Conservation (phyloP, 2,797 vertebrate genomes). For the Sebastes oblongus region DNA sequence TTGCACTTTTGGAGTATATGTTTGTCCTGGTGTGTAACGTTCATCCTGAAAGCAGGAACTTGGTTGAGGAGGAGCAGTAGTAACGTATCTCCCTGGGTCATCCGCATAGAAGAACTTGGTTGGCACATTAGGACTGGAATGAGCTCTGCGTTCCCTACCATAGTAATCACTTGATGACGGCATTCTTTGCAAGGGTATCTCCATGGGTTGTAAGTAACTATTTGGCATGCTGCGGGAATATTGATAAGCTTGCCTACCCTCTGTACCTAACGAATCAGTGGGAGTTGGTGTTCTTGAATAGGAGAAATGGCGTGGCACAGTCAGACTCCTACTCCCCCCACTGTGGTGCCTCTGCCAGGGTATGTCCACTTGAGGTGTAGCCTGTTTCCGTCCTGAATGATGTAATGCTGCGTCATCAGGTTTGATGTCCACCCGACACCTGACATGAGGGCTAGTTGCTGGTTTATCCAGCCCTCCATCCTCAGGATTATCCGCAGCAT, state of each 20-base stretch:
- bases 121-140: conserved; percentile 85
- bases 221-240: conserved; percentile 84
- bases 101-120: conserved; percentile 93
- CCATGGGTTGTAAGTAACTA: conserved; percentile 83
- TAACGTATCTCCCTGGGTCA: conserved; percentile 84
- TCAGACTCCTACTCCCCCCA: conserved; percentile 83
- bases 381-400: conserved; percentile 81
- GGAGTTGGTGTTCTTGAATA: conserved; percentile 90
- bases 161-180: conserved; percentile 83
- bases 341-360: conserved; percentile 82
- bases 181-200: conserved; percentile 81
- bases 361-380: conserved; percentile 73
- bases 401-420: conserved; percentile 87
- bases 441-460: conserved; percentile 90
- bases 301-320: conserved; percentile 86
- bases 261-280: conserved; percentile 88
- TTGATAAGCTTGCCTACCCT: conserved; percentile 84
- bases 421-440: conserved; percentile 95
- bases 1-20: conserved; percentile 80
- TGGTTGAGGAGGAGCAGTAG: conserved; percentile 78
- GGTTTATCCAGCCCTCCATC: conserved; percentile 77
- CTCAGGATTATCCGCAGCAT: conserved; percentile 82
- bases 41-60: conserved; percentile 84
- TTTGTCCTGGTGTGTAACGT: conserved; percentile 79
- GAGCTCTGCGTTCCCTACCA: conserved; percentile 86